Evolutionary conservation across 2,888 invertebrate species (phyloP).

Genomic region (Drosophila borborema): DNA sequence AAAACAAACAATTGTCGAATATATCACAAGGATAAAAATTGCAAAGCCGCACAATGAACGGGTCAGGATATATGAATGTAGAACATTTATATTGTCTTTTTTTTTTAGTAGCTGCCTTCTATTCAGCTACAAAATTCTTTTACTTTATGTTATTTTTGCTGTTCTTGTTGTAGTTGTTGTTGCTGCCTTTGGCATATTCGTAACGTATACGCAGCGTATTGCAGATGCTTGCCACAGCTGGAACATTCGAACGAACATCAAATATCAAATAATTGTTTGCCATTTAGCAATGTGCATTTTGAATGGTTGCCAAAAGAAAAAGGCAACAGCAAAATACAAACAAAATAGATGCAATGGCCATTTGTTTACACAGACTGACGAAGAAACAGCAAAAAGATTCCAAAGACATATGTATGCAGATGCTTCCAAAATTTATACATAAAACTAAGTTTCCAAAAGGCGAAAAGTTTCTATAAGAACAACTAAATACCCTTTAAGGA

Average conservation of each 20-base stretch:
- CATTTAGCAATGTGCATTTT: slow-evolving; percentile 61
- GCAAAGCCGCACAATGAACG: slow-evolving; percentile 33
- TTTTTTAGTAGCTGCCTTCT: slow-evolving; percentile 5
- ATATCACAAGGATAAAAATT: slow-evolving; percentile 20
- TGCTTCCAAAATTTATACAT: background rate
- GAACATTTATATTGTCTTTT: slow-evolving; percentile 7
- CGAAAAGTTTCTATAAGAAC: no score
- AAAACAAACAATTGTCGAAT: slow-evolving; percentile 16
- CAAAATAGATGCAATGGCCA: slow-evolving; percentile 32
- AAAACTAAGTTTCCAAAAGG: background rate
- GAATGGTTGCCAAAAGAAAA: slow-evolving; percentile 61
- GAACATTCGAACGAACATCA: slow-evolving; percentile 40
- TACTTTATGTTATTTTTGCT: background rate
- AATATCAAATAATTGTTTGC: slow-evolving; percentile 69
- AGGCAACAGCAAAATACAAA: slow-evolving; percentile 9
- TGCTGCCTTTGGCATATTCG: slow-evolving; percentile 28
- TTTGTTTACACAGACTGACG: slow-evolving; percentile 39
- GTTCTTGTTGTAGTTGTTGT: slow-evolving; percentile 8
- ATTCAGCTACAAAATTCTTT: slow-evolving; percentile 7
- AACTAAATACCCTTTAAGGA: background rate
- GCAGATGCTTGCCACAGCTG: slow-evolving; percentile 29
- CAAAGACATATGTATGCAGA: slow-evolving; percentile 27
- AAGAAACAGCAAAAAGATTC: slow-evolving; percentile 9
- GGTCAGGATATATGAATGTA: slow-evolving; percentile 16
- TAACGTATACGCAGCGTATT: slow-evolving; percentile 61